A percentile compares a stretch with the other conserved stretches of the same genome.
Conservation (phyloP, 2,797 vertebrate genomes). For the Telmatherina bonti region DNA sequence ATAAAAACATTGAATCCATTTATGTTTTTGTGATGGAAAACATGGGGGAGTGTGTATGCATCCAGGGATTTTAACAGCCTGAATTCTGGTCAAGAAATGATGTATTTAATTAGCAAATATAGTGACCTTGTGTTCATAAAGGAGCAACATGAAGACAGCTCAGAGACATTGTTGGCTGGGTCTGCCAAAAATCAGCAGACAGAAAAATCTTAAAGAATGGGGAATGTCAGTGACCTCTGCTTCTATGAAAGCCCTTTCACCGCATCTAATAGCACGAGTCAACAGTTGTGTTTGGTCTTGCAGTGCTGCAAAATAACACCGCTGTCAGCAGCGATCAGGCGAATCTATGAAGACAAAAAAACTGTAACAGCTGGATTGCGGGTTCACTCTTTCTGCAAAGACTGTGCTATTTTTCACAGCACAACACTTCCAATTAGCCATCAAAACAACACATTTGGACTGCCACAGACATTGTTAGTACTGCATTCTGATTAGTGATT, state of each 20-base stretch:
- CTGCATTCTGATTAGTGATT: background rate
- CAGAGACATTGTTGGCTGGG: slow-evolving; percentile 21
- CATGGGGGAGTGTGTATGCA: background rate
- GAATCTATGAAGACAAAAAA: slow-evolving; percentile 7
- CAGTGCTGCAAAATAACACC: slow-evolving; percentile 24
- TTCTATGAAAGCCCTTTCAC: slow-evolving; percentile 18
- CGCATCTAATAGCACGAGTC: slow-evolving; percentile 4
- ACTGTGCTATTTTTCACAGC: background rate
- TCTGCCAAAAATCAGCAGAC: slow-evolving; percentile 31
- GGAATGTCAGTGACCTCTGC: slow-evolving; percentile 26
- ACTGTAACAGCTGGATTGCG: background rate
- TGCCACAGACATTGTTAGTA: background rate
- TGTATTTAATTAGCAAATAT: background rate
- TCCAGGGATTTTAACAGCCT: slow-evolving; percentile 17
- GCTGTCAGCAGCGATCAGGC: background rate
- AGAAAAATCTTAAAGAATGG: slow-evolving; percentile 22
- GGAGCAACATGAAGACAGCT: slow-evolving; percentile 25
- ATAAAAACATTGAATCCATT: slow-evolving; percentile 3
- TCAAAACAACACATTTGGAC: slow-evolving; percentile 1
- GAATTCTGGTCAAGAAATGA: slow-evolving; percentile 26
- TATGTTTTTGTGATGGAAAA: slow-evolving; percentile 19
- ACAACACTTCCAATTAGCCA: slow-evolving; percentile 8
- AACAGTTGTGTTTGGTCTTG: slow-evolving; percentile 29
- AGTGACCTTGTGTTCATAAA: background rate
- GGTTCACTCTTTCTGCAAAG: background rate